phyloP scores from a whole-genome alignment of 2,888 invertebrate species.

The Tenthredo livida region DNA sequence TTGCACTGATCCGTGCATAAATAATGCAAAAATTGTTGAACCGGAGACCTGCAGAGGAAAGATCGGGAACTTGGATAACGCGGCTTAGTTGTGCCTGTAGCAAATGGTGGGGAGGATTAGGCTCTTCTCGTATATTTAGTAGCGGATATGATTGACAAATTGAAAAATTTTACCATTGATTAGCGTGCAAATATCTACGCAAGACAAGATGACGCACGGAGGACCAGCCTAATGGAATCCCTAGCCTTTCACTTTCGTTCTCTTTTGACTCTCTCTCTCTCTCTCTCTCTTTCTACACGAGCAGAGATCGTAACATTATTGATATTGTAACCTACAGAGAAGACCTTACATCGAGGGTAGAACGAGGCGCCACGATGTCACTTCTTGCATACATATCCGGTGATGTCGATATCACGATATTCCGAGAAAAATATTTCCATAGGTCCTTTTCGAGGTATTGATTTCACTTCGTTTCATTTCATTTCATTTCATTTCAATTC shows the following conservation, averaged over 20 bases:
- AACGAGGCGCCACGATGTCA: neutral
- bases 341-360: neutral
- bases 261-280: constrained; percentile 64
- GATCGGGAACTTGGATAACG: neutral
- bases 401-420: neutral
- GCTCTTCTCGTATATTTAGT: neutral
- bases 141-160: neutral
- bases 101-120: neutral
- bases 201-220: constrained; percentile 52
- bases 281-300: constrained; percentile 55
- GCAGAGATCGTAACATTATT: constrained; percentile 5
- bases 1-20: constrained; percentile 32
- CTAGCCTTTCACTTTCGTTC: constrained; percentile 73
- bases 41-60: neutral
- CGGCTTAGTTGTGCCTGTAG: neutral
- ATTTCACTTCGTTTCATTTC: neutral
- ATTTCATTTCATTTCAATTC: neutral
- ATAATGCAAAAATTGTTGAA: constrained; percentile 11
- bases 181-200: constrained; percentile 24
- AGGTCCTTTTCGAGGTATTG: neutral
- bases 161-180: constrained; percentile 2
- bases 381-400: neutral
- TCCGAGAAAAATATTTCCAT: neutral
- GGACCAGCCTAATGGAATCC: constrained; percentile 64
- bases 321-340: neutral